Base-by-base conservation (phyloP, 23 tunicate species). In the Corella eumyota region DNA sequence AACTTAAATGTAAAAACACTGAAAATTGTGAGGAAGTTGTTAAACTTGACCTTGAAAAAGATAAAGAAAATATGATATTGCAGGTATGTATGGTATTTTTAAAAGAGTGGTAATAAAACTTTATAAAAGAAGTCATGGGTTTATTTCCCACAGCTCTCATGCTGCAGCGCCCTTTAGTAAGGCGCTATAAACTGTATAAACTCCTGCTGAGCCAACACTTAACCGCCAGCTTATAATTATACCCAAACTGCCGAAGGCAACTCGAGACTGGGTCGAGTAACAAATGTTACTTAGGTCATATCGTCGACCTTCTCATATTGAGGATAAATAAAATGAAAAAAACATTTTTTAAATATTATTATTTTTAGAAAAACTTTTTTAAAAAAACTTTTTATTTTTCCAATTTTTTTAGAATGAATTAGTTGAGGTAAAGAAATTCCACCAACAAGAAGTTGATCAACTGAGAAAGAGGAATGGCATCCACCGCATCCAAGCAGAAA, bases 381-480 rank as follows among this genome's bases (percentile, higher is more conserved):
- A 11, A 53, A 7, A 24, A 15, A n/a, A 11, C 11, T 59, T 15
- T 25, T 59, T 11, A 13, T 15, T 27, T 6, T n/a, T n/a, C n/a
- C n/a, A n/a, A n/a, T n/a, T n/a, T n/a, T n/a, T n/a, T n/a, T n/a
- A n/a, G n/a, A n/a, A n/a, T n/a, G n/a, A n/a, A n/a, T n/a, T n/a
- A n/a, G 45, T 45, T 15, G 26, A 68, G 47, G 29, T 68, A 2
- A 74, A 61, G 68, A 75, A 74, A 25, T 32, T 45, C 23, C 55
- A 71, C 15, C 51, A 44, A 22, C 22, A 13, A 21, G 83, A 82
- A 54, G 40, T 34, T 5, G 76, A 82, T 34, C 64, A 74, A 24
- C 37, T 59, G 23, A 48, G 58, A 13, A 37, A 71, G 25, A 74
- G 66, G 38, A 19, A 69, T 6, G 44, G 51, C 30, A 74, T 66